Base-by-base conservation (phyloP, 2,797 vertebrate genomes). In the Apogon talboti region DNA sequence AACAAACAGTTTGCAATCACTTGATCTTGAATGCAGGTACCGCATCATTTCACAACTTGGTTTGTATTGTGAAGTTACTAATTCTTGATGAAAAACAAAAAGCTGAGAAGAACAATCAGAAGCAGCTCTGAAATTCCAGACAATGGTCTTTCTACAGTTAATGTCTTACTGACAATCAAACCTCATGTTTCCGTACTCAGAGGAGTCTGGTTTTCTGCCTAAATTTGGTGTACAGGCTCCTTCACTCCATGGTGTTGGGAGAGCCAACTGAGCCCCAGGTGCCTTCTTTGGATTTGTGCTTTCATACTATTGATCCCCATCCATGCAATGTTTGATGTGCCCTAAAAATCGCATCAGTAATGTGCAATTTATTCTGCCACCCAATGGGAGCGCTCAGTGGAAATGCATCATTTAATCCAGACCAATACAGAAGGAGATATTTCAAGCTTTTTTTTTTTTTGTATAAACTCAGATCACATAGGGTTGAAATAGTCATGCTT, bases 231-330 rank as follows among this genome's bases (percentile, higher is more conserved):
- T 57, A 30, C 2, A 48, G 75, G 80, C 84, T 78, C 79, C 67
- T 78, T 78, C 35, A 14, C 71, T 64, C 71, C 62, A 47, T 38
- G 58, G 54, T 76, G 61, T 71, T 59, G 44, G 66, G 69, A 52
- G 76, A 78, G 80, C 63, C 47, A 48, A 64, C 70, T 44, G 63
- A 81, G 76, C 78, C 87, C 74, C 51, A 81, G 89, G 79, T 82
- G 88, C 90, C 90, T 85, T 91, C 89, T 92, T 92, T 93, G 91
- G 92, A 90, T 91, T 92, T 93, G 92, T 93, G 92, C 92, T 93
- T 93, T 92, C 83, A 57, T 84, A 88, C 77, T 82, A 72, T 53
- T 67, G 83, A 84, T 85, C 79, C 73, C 68, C 70, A 18, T 75
- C 67, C 60, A 28, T 63, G 81, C 69, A 75, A 61, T 64, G 71